These are phyloP conservation scores for Austrofundulus limnaeus DNA, from an alignment of 2,113 vertebrate genomes.

Conservation along the genomic window DNA sequence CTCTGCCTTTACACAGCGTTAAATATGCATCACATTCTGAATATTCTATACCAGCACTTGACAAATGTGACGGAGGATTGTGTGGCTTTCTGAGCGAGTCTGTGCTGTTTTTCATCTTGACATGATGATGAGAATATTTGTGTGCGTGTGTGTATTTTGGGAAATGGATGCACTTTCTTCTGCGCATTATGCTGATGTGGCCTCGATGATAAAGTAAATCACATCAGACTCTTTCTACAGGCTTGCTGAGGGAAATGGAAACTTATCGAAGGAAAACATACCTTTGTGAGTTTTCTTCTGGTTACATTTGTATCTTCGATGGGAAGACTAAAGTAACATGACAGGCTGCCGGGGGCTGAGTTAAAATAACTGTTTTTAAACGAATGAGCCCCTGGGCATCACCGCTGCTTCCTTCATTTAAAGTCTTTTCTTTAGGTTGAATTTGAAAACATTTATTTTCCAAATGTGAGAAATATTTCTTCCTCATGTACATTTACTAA, in stretches of 20 bases:
- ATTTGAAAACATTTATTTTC: no score
- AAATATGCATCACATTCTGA: constrained; percentile 72
- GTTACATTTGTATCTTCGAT: background rate
- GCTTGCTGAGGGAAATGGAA: background rate
- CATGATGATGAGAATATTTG: constrained; percentile 30
- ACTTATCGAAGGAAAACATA: no score
- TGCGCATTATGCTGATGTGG: background rate
- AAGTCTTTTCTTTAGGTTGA: no score
- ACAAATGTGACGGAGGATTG: constrained; percentile 43
- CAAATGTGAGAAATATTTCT: no score
- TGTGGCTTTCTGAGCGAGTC: constrained; percentile 34
- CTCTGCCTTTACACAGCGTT: constrained; percentile 66
- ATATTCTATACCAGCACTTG: constrained; percentile 51
- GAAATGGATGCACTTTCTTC: constrained; percentile 1
- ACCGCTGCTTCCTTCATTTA: no score
- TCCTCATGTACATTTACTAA: no score
- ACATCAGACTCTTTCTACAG: background rate
- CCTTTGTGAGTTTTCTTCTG: background rate
- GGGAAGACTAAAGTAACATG: no score
- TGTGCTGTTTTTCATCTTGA: constrained; percentile 41
- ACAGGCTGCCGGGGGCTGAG: no score
- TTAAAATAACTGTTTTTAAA: no score
- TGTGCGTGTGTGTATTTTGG: constrained; percentile 21
- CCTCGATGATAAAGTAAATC: background rate
- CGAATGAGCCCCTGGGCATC: no score